Evolutionary conservation across 1,140 invertebrate species (phyloP).

Genomic region (Microplitis demolitor): DNA sequence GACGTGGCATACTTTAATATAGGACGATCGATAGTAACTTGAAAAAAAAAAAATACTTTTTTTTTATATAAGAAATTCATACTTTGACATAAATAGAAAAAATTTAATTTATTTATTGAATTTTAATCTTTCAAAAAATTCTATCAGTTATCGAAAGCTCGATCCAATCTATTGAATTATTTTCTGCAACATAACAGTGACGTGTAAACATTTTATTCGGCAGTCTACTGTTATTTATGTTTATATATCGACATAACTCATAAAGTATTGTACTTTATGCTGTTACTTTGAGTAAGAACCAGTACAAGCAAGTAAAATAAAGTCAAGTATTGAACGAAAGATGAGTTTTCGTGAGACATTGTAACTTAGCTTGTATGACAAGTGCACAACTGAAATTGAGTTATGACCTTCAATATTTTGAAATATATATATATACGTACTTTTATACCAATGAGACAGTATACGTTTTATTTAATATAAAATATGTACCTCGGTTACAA

Average conservation of each 20-base stretch:
- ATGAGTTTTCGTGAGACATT: constrained; percentile 7
- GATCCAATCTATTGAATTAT: too few relatives aligned
- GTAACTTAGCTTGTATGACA: not conserved
- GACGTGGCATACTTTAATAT: too few relatives aligned
- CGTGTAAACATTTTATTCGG: constrained; percentile 7
- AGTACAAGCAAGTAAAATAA: too few relatives aligned
- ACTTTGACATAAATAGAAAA: too few relatives aligned
- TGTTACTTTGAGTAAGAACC: not conserved
- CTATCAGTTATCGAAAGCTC: too few relatives aligned
- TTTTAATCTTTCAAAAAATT: too few relatives aligned
- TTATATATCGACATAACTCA: constrained; percentile 20
- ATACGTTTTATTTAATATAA: too few relatives aligned
- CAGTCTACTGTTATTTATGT: constrained; percentile 24
- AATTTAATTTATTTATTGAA: too few relatives aligned
- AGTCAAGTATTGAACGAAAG: not conserved
- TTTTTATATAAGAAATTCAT: too few relatives aligned
- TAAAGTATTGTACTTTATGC: constrained; percentile 28
- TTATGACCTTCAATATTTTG: constrained; percentile 13
- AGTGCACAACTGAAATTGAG: constrained; percentile 22
- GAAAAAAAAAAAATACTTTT: too few relatives aligned
- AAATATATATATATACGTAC: not conserved
- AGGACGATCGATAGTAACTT: too few relatives aligned
- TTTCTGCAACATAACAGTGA: not conserved
- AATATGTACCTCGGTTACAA: too few relatives aligned
- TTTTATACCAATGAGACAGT: not conserved